These are phyloP conservation scores for Laspeyria flexula DNA, from an alignment of 2,888 invertebrate genomes.

Conservation along the genomic window DNA sequence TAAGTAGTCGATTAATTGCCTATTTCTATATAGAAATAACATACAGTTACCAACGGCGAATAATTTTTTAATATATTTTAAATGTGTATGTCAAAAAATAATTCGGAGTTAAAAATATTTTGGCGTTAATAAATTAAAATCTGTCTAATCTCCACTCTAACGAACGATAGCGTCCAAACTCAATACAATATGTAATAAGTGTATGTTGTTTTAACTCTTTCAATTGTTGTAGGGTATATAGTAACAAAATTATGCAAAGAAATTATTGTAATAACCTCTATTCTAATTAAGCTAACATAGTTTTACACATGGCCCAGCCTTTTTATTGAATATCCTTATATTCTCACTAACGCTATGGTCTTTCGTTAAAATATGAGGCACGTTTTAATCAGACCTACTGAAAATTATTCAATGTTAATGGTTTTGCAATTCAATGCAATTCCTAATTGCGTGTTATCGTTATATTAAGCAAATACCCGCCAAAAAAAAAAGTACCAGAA, in stretches of 20 bases:
- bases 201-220: too few relatives aligned
- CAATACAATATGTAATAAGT: too few relatives aligned
- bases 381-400: neutral
- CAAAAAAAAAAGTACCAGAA: neutral
- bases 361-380: constrained; percentile 28
- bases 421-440: neutral
- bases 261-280: constrained; percentile 18
- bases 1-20: too few relatives aligned
- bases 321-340: constrained; percentile 39
- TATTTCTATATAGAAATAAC: too few relatives aligned
- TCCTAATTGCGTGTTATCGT: neutral
- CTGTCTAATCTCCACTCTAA: too few relatives aligned
- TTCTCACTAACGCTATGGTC: constrained; percentile 28
- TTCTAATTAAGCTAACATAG: constrained; percentile 33
- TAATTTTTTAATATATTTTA: too few relatives aligned
- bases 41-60: too few relatives aligned
- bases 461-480: neutral
- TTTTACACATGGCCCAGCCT: constrained; percentile 77
- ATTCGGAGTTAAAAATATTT: too few relatives aligned
- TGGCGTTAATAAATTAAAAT: too few relatives aligned
- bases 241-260: neutral
- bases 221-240: neutral
- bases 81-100: too few relatives aligned
- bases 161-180: too few relatives aligned
- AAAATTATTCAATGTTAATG: neutral